Evolutionary conservation across 2,113 vertebrate species (phyloP).

Genomic region (Ciconia stormi): DNA sequence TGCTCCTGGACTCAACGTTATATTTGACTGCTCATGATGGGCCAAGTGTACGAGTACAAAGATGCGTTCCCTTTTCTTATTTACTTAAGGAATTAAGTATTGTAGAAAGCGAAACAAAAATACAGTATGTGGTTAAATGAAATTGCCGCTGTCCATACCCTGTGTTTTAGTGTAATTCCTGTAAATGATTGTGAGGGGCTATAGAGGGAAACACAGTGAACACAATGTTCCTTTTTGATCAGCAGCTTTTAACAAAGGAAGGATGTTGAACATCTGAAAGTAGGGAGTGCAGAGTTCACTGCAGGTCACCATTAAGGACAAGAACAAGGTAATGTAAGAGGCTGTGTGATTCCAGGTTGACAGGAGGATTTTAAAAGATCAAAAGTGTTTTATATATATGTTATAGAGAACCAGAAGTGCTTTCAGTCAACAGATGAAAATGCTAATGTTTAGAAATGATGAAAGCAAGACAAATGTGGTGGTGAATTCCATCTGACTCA

Average conservation of each 20-base stretch:
- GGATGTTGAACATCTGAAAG: slow-evolving; percentile 32
- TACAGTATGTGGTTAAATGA: slow-evolving; percentile 1
- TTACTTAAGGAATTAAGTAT: slow-evolving; percentile 27
- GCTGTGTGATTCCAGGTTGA: slow-evolving; percentile 24
- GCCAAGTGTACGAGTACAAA: neutral
- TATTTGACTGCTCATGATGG: neutral
- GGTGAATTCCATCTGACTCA: slow-evolving; percentile 57
- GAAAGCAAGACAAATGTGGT: slow-evolving; percentile 53
- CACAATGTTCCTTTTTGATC: slow-evolving; percentile 56
- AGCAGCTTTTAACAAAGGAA: slow-evolving; percentile 54
- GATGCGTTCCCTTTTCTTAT: neutral
- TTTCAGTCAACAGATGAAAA: slow-evolving; percentile 50
- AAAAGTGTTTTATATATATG: slow-evolving; percentile 16
- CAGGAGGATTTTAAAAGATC: slow-evolving; percentile 58
- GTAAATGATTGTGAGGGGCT: slow-evolving; percentile 31
- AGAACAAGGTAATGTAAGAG: slow-evolving; percentile 50
- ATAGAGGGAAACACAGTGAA: slow-evolving; percentile 16
- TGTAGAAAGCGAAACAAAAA: slow-evolving; percentile 24
- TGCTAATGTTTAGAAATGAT: slow-evolving; percentile 44
- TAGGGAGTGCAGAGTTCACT: slow-evolving; percentile 37
- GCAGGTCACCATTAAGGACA: slow-evolving; percentile 37
- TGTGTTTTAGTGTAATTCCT: slow-evolving; percentile 66
- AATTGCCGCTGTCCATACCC: slow-evolving; percentile 5
- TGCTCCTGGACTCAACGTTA: neutral
- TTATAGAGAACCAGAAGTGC: slow-evolving; percentile 33